phyloP scores from a whole-genome alignment of 2,113 vertebrate species.

The Anolis carolinensis region DNA sequence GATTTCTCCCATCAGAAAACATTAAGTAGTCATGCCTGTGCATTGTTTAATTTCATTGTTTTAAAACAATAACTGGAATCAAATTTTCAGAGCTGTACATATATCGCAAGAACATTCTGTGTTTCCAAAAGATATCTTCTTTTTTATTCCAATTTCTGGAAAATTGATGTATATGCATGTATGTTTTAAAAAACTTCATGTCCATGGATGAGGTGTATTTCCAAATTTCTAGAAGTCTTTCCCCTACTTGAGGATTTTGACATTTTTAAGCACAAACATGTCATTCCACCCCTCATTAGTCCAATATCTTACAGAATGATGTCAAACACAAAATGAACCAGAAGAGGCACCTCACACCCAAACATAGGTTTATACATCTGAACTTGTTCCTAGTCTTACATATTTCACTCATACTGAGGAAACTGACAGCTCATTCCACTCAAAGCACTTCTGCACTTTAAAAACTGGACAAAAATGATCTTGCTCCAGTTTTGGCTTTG shows the following conservation, averaged over 20 bases:
- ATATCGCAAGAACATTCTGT: slow-evolving; percentile 67
- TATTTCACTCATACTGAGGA: slow-evolving; percentile 55
- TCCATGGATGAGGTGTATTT: slow-evolving; percentile 50
- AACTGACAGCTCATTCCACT: slow-evolving; percentile 56
- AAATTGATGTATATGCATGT: slow-evolving; percentile 61
- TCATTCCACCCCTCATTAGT: slow-evolving; percentile 44
- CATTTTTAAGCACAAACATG: slow-evolving; percentile 41
- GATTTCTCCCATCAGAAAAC: slow-evolving; percentile 81
- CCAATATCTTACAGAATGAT: slow-evolving; percentile 56
- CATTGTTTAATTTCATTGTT: slow-evolving; percentile 57
- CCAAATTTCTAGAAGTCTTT: slow-evolving; percentile 46
- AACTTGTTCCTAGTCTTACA: slow-evolving; percentile 54
- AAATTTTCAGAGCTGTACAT: slow-evolving; percentile 74
- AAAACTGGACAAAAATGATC: slow-evolving; percentile 61
- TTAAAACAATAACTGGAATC: slow-evolving; percentile 66
- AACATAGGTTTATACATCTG: slow-evolving; percentile 42
- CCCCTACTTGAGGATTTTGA: slow-evolving; percentile 53
- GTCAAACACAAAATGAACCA: slow-evolving; percentile 57
- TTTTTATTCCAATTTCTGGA: slow-evolving; percentile 53
- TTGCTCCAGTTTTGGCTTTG: slow-evolving; percentile 67
- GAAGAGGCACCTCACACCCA: slow-evolving; percentile 55
- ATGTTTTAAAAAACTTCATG: slow-evolving; percentile 54
- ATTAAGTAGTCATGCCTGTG: slow-evolving; percentile 84
- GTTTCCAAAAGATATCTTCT: slow-evolving; percentile 72
- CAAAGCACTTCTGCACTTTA: slow-evolving; percentile 62